Evolutionary conservation across 2,888 invertebrate species (phyloP).

Genomic region (Hydrotaea diabolus): DNA sequence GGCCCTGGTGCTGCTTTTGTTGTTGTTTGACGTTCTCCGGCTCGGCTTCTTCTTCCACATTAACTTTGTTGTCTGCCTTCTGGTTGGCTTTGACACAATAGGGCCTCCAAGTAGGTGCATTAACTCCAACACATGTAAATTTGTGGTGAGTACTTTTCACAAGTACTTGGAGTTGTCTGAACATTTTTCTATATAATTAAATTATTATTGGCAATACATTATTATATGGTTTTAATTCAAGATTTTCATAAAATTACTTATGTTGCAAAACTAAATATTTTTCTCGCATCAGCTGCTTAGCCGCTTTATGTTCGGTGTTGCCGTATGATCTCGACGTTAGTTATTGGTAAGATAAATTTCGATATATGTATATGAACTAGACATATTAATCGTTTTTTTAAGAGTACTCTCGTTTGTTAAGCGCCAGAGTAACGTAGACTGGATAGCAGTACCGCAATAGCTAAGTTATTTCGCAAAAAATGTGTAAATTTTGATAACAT

Average conservation of each 20-base stretch:
- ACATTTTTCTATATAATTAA: conserved; percentile 34
- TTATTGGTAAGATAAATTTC: no score
- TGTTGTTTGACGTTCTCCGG: no score
- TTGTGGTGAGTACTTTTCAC: background rate
- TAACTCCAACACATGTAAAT: background rate
- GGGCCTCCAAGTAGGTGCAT: conserved; percentile 6
- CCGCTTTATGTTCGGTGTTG: background rate
- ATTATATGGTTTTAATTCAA: conserved; percentile 3
- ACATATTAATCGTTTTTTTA: no score
- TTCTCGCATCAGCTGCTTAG: conserved; percentile 44
- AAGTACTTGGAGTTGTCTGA: conserved; percentile 35
- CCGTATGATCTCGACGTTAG: no score
- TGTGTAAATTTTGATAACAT: no score
- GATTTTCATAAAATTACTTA: background rate
- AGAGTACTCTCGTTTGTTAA: no score
- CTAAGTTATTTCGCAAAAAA: no score
- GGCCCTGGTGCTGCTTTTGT: conserved; percentile 5
- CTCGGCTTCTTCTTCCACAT: background rate
- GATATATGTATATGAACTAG: no score
- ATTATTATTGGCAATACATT: background rate
- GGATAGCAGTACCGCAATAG: no score
- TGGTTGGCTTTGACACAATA: conserved; percentile 38
- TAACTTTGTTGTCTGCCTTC: background rate
- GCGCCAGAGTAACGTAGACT: no score
- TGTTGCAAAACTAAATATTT: conserved; percentile 58